Evolutionary conservation across 2,797 vertebrate genomes (phyloP).

Genomic region (Ctenosaura bakeri): DNA sequence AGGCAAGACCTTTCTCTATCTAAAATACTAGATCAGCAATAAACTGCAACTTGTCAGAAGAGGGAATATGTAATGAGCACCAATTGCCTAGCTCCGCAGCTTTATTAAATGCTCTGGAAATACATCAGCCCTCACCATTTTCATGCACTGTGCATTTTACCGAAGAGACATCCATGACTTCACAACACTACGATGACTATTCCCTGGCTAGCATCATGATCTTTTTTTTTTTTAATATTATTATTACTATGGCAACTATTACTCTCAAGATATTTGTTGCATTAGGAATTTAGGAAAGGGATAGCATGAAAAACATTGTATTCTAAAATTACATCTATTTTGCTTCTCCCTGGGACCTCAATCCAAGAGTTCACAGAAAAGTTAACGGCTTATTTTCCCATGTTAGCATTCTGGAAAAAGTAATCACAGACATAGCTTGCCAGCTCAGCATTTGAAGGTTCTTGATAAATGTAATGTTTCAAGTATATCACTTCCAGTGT

Average conservation of each 20-base stretch:
- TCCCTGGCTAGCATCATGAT: not conserved
- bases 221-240: too few species aligned
- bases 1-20: not conserved
- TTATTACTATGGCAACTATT: not conserved
- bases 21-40: not conserved
- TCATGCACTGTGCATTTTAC: not conserved
- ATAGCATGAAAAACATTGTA: not conserved
- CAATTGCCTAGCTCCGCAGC: not conserved
- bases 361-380: not conserved
- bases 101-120: not conserved
- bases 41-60: not conserved
- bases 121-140: not conserved
- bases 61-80: not conserved
- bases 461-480: not conserved
- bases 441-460: slow-evolving; percentile 8
- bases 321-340: not conserved
- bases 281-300: not conserved
- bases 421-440: not conserved
- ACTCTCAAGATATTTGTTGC: not conserved
- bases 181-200: not conserved
- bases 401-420: not conserved
- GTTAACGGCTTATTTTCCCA: slow-evolving; percentile 3
- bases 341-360: not conserved
- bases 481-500: not conserved
- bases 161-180: not conserved